phyloP scores from a whole-genome alignment of 1,140 invertebrate species.

The Batillaria attramentaria region DNA sequence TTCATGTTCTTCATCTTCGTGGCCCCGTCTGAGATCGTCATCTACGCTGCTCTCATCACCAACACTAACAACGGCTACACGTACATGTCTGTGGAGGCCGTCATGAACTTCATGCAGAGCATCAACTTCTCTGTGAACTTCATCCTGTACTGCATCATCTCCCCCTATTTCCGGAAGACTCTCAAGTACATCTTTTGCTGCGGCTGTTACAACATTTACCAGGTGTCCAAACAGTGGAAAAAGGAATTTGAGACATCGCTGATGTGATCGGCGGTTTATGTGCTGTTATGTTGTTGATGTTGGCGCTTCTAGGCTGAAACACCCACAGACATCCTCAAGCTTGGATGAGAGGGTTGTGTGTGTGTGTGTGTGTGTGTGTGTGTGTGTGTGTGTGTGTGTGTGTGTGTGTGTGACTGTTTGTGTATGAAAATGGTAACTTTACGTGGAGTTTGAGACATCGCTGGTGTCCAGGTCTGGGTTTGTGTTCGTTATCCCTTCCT shows the following conservation, averaged over 20 bases:
- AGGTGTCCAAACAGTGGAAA: constrained; percentile 46
- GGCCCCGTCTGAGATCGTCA: constrained; percentile 67
- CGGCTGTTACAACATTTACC: constrained; percentile 54
- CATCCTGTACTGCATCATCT: constrained; percentile 66
- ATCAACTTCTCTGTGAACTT: constrained; percentile 68
- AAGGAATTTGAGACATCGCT: constrained; percentile 55
- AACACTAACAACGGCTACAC: constrained; percentile 52
- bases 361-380: too few species aligned
- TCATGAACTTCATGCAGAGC: constrained; percentile 67
- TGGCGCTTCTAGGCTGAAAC: too few species aligned
- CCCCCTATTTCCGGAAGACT: constrained; percentile 62
- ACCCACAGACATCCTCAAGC: too few species aligned
- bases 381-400: too few species aligned
- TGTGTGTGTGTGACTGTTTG: too few species aligned
- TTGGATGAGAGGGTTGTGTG: too few species aligned
- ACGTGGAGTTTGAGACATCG: too few species aligned
- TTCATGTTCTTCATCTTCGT: constrained; percentile 69
- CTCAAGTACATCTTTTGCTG: constrained; percentile 62
- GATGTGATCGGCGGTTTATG: too few species aligned
- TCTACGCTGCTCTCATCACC: constrained; percentile 54
- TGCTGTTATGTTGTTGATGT: too few species aligned
- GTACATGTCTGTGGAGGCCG: constrained; percentile 58
- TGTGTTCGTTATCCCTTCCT: too few species aligned
- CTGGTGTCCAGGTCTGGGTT: too few species aligned
- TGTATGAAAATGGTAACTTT: too few species aligned